Percentiles rank a stretch among this genome's conserved stretches.
Conservation (phyloP, 2,888 invertebrate genomes). For the Nebria salina region DNA sequence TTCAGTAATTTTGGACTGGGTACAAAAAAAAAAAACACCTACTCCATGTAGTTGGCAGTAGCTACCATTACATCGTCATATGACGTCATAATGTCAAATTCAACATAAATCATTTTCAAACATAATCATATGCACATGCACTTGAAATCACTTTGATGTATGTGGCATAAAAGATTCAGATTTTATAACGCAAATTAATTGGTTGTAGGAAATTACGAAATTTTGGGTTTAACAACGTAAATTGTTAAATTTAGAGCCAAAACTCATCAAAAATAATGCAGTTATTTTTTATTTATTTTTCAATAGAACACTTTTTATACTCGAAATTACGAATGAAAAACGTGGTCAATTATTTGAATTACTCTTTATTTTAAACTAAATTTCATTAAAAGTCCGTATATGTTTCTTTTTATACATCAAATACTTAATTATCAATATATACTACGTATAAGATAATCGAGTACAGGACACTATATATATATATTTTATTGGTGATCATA, state of each 20-base stretch:
- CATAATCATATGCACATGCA: background rate
- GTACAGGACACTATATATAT: too few species aligned
- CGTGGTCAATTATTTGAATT: background rate
- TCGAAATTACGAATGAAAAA: background rate
- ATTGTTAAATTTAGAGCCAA: background rate
- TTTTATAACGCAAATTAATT: too few species aligned
- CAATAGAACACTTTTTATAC: background rate
- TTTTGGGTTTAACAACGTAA: background rate
- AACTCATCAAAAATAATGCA: background rate
- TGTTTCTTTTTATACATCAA: background rate
- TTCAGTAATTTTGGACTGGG: background rate
- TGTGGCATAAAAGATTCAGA: background rate
- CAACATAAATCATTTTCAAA: background rate
- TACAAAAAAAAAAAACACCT: background rate
- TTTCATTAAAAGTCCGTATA: background rate
- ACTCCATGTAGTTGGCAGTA: background rate
- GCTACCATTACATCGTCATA: background rate
- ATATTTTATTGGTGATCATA: background rate
- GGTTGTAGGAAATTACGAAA: background rate
- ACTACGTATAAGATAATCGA: too few species aligned
- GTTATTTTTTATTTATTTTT: background rate
- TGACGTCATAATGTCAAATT: background rate
- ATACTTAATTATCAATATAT: background rate
- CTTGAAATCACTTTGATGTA: background rate
- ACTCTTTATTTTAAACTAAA: background rate